Evolutionary conservation across 2,797 vertebrate species (phyloP).

Genomic region (Acomys russatus): DNA sequence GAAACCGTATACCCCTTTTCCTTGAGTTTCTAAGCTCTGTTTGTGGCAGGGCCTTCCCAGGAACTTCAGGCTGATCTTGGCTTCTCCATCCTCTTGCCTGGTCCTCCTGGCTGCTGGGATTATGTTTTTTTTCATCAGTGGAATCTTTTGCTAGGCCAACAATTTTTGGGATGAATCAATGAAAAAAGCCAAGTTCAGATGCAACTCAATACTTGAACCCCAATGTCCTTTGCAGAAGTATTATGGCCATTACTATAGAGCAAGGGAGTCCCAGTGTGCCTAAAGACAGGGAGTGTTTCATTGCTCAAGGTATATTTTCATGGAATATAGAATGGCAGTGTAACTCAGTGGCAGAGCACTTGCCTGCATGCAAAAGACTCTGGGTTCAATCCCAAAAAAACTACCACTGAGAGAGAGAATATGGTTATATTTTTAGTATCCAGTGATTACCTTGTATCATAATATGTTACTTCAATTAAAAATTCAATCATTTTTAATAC

Average conservation of each 20-base stretch:
- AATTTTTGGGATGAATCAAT: neutral
- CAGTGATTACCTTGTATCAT: slow-evolving; percentile 1
- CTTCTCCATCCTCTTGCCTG: neutral
- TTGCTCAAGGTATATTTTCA: slow-evolving; percentile 1
- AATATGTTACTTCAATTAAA: slow-evolving; percentile 40
- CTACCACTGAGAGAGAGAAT: neutral
- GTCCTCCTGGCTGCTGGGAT: neutral
- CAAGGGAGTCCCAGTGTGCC: neutral
- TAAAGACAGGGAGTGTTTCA: neutral
- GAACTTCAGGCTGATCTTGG: neutral
- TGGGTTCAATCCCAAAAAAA: neutral
- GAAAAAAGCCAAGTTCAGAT: neutral
- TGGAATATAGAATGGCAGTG: neutral
- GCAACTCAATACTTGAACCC: neutral
- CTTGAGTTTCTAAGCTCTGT: neutral
- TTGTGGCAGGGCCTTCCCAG: neutral
- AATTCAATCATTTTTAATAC: slow-evolving; percentile 31
- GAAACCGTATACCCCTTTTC: neutral
- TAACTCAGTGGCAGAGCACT: neutral
- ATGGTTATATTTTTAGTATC: neutral
- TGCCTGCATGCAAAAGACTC: neutral
- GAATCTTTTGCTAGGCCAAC: neutral
- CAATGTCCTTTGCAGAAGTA: neutral
- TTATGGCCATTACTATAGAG: neutral
- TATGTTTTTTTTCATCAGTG: neutral